Evolutionary conservation across 2,888 invertebrate genomes (phyloP).

Genomic region (Drosophila atripex): DNA sequence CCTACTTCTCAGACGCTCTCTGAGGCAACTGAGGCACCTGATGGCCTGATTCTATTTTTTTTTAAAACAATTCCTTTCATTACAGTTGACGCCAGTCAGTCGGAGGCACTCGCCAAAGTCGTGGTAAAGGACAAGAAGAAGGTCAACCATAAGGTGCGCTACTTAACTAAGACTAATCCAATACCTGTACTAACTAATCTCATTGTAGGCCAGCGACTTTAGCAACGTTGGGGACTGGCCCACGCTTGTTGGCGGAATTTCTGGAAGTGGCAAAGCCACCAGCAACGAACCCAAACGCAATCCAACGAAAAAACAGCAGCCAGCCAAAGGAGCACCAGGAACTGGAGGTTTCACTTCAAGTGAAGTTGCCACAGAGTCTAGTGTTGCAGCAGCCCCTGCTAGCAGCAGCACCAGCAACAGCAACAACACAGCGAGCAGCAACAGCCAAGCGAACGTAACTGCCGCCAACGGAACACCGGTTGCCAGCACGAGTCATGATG

Average conservation of each 20-base stretch:
- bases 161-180: background rate
- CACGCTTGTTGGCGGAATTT: slow-evolving; percentile 87
- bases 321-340: slow-evolving; percentile 51
- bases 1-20: slow-evolving; percentile 6
- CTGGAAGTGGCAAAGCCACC: slow-evolving; percentile 85
- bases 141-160: slow-evolving; percentile 86
- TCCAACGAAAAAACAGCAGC: slow-evolving; percentile 72
- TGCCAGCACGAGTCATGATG: slow-evolving; percentile 72
- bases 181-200: background rate
- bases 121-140: slow-evolving; percentile 85
- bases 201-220: slow-evolving; percentile 91
- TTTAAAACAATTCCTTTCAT: slow-evolving; percentile 34
- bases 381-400: slow-evolving; percentile 31
- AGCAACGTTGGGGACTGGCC: slow-evolving; percentile 97
- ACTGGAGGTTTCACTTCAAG: slow-evolving; percentile 43
- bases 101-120: slow-evolving; percentile 76
- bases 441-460: slow-evolving; percentile 45
- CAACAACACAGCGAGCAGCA: slow-evolving; percentile 37
- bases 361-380: slow-evolving; percentile 53
- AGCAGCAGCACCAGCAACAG: slow-evolving; percentile 36
- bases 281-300: slow-evolving; percentile 83
- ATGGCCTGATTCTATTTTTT: slow-evolving; percentile 63
- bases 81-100: slow-evolving; percentile 72
- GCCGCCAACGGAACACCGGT: slow-evolving; percentile 24
- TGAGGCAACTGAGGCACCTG: slow-evolving; percentile 12